These are phyloP conservation scores for Adoxophyes honmai DNA, from an alignment of 1,140 invertebrate species.

Conservation along the genomic window DNA sequence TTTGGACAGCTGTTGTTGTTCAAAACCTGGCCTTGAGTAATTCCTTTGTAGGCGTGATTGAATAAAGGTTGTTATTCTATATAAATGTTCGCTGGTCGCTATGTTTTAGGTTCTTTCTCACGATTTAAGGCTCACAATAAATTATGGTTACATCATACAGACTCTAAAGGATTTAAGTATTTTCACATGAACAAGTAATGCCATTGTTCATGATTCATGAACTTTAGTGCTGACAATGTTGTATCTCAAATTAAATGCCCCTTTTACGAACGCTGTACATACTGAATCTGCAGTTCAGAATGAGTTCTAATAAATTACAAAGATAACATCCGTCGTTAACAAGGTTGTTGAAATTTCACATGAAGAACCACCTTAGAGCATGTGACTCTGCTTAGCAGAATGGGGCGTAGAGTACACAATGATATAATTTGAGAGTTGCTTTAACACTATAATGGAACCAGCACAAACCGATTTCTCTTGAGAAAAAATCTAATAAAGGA, in stretches of 20 bases:
- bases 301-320: background rate
- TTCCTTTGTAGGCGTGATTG: too few species aligned
- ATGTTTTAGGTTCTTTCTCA: background rate
- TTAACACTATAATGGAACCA: conserved; percentile 32
- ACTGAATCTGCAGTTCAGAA: background rate
- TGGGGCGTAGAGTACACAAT: background rate
- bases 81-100: background rate
- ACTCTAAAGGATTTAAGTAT: background rate
- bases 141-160: conserved; percentile 11
- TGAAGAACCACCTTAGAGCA: background rate
- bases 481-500: conserved; percentile 53
- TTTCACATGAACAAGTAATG: conserved; percentile 10
- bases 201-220: conserved; percentile 16
- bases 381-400: background rate
- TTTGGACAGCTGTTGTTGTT: too few species aligned
- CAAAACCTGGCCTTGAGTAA: too few species aligned
- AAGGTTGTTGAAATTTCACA: background rate
- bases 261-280: background rate
- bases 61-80: too few species aligned
- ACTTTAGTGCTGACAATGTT: background rate
- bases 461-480: conserved; percentile 48
- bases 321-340: background rate
- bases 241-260: background rate
- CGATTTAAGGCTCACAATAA: background rate
- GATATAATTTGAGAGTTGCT: conserved; percentile 6